Conservation (phyloP, 2,113 vertebrate species). For the Tinamus guttatus region DNA sequence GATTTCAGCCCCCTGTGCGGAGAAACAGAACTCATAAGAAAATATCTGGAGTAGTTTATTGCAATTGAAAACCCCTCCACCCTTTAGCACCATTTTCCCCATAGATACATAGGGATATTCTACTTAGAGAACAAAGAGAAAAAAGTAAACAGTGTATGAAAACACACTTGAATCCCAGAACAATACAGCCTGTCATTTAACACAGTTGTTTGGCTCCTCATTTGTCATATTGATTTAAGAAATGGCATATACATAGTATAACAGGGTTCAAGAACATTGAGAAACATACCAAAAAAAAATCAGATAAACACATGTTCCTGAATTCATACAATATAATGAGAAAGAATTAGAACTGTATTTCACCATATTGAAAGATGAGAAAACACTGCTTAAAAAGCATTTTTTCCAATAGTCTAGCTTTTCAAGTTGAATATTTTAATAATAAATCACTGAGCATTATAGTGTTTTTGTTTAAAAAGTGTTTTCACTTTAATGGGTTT, state of each 20-base stretch:
- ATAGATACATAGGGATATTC: fast-evolving
- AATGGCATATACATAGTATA: background rate
- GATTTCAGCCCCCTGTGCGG: background rate
- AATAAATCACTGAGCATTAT: constrained; percentile 73
- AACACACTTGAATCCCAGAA: background rate
- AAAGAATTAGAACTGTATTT: background rate
- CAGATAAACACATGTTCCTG: background rate
- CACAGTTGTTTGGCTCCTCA: background rate
- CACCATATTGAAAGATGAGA: background rate
- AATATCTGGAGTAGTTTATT: background rate
- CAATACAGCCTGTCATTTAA: background rate
- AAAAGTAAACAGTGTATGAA: background rate
- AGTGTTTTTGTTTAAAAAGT: constrained; percentile 80
- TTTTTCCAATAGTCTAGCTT: background rate
- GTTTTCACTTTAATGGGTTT: constrained; percentile 84
- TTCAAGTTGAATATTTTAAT: background rate
- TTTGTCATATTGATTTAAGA: background rate
- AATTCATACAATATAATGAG: background rate
- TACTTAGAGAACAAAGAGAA: background rate
- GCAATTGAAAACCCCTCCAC: background rate
- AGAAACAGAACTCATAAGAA: background rate
- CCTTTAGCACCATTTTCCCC: background rate
- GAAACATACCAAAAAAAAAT: background rate
- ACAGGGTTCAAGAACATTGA: background rate
- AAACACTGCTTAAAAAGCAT: background rate